Conservation (phyloP, 2,113 vertebrate genomes). For the Crotalus helleri region DNA sequence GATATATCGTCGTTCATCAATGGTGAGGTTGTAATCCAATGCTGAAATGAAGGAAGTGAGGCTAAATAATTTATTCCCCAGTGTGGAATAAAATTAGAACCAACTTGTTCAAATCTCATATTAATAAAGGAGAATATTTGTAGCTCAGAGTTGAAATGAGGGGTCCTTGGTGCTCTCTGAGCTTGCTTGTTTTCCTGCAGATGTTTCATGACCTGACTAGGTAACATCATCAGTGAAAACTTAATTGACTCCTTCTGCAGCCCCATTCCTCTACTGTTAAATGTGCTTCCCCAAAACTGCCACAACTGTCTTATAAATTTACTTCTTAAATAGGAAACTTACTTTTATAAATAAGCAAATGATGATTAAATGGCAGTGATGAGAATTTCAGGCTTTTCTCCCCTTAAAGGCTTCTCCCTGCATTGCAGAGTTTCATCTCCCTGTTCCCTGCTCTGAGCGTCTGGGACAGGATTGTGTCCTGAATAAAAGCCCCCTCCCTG, state of each 20-base stretch:
- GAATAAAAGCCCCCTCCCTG: rapidly evolving
- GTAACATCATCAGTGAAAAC: background rate
- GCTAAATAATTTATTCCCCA: background rate
- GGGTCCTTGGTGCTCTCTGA: background rate
- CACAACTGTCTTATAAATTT: background rate
- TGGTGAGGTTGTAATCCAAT: conserved; percentile 81
- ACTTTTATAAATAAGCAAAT: background rate
- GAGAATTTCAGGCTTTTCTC: background rate
- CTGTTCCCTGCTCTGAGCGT: background rate
- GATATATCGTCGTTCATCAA: conserved; percentile 88
- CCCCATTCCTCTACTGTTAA: background rate
- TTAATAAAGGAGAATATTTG: background rate
- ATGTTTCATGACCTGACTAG: background rate
- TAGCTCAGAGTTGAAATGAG: background rate
- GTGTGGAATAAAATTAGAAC: background rate
- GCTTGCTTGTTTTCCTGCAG: background rate
- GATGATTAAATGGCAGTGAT: background rate
- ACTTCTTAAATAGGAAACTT: background rate
- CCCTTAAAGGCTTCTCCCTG: background rate
- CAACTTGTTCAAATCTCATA: background rate
- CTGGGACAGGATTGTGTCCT: background rate
- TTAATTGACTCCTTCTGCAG: background rate
- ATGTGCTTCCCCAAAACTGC: background rate
- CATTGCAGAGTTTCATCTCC: background rate
- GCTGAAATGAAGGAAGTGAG: conserved; percentile 55